Percentiles rank a stretch among this genome's conserved stretches.
Conservation (phyloP, 2,888 invertebrate genomes). For the Ephialtes manifestator region DNA sequence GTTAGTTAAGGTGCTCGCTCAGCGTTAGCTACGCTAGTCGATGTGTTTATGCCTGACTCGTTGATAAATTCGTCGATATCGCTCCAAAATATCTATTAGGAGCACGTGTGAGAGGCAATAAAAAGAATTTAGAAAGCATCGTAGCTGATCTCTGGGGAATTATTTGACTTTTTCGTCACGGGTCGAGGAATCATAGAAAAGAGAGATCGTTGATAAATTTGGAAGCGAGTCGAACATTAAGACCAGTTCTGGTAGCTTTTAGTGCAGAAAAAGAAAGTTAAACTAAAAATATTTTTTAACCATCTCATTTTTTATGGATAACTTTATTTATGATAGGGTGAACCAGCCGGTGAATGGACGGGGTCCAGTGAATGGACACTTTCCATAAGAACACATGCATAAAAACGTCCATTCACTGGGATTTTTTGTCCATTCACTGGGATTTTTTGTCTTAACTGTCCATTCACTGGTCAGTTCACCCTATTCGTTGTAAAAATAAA, state of each 20-base stretch:
- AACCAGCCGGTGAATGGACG: too few relatives aligned
- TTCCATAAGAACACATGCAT: too few relatives aligned
- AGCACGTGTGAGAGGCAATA: slow-evolving; percentile 13
- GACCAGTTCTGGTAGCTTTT: background rate
- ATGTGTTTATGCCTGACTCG: slow-evolving; percentile 2
- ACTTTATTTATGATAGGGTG: too few relatives aligned
- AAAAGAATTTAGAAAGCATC: background rate
- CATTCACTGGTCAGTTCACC: too few relatives aligned
- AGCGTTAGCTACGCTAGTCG: background rate
- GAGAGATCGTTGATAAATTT: slow-evolving; percentile 7
- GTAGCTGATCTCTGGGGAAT: background rate
- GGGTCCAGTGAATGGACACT: too few relatives aligned
- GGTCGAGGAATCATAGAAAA: background rate
- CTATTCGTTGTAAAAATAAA: too few relatives aligned
- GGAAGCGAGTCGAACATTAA: background rate
- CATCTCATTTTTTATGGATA: too few relatives aligned
- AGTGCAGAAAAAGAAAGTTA: too few relatives aligned
- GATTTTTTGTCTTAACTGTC: too few relatives aligned
- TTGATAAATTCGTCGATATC: slow-evolving; percentile 18
- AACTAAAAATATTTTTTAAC: too few relatives aligned
- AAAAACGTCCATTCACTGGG: too few relatives aligned
- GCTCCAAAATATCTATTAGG: slow-evolving; percentile 1
- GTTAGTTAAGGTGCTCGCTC: slow-evolving; percentile 3
- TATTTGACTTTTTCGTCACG: background rate
- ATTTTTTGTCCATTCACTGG: too few relatives aligned